These are phyloP conservation scores for Galbula dea DNA, from an alignment of 2,113 vertebrate species.

Conservation along the genomic window DNA sequence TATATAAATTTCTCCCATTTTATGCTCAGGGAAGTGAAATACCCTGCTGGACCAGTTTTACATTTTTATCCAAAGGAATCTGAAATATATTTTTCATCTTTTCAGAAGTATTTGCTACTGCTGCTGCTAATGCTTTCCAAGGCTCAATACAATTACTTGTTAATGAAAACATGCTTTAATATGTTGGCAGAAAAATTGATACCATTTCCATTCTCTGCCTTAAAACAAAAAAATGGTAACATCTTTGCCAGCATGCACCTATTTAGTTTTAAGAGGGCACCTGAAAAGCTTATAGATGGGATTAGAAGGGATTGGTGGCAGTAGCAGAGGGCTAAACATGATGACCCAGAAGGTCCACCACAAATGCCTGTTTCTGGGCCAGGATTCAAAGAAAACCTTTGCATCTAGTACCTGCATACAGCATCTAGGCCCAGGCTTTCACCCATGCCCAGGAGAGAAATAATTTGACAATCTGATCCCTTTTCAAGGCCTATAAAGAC, in stretches of 20 bases:
- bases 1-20: neutral
- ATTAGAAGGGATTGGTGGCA: neutral
- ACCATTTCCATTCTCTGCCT: slow-evolving; percentile 57
- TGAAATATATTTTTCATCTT: slow-evolving; percentile 41
- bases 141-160: slow-evolving; percentile 60
- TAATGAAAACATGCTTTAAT: slow-evolving; percentile 74
- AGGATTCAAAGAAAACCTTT: neutral
- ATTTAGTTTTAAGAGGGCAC: neutral
- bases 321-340: neutral
- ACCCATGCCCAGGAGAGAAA: neutral
- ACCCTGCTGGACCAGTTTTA: neutral
- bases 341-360: neutral
- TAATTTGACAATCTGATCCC: neutral
- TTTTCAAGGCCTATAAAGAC: neutral
- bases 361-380: neutral
- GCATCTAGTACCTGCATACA: neutral
- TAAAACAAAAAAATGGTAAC: slow-evolving; percentile 65
- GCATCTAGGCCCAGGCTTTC: neutral
- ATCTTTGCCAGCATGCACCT: neutral
- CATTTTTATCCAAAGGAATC: slow-evolving; percentile 53
- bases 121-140: slow-evolving; percentile 50
- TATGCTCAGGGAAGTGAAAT: neutral
- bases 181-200: slow-evolving; percentile 61
- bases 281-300: neutral
- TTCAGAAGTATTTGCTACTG: slow-evolving; percentile 38